A percentile compares a stretch with the other conserved stretches of the same genome.
Conservation (phyloP, 1,140 invertebrate species). For the Neodiprion virginianus region DNA sequence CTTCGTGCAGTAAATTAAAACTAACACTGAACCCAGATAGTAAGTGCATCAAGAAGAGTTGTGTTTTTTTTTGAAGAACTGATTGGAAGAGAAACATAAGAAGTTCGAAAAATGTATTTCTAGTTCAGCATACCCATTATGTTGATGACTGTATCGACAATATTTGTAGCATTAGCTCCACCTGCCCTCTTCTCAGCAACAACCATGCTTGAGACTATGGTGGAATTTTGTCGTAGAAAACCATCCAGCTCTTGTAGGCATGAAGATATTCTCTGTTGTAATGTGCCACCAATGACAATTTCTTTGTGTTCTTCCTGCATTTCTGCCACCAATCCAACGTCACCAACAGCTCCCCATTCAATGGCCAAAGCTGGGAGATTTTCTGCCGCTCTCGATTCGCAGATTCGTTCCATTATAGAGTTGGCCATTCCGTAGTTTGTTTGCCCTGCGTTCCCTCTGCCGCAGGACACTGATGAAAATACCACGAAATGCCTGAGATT, state of each 20-base stretch:
- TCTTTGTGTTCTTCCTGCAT: constrained; percentile 72
- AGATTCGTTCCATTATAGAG: constrained; percentile 68
- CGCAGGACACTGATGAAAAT: constrained; percentile 80
- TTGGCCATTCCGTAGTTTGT: constrained; percentile 77
- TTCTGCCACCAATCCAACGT: constrained; percentile 68
- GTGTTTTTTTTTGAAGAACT: too few species aligned
- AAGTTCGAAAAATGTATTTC: too few species aligned
- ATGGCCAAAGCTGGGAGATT: constrained; percentile 66
- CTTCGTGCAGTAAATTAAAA: too few species aligned
- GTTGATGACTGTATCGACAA: constrained; percentile 58
- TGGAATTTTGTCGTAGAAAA: constrained; percentile 65
- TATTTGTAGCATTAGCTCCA: constrained; percentile 40
- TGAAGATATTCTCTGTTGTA: constrained; percentile 72
- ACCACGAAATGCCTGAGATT: constrained; percentile 66
- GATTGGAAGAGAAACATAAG: too few species aligned
- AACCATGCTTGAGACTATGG: constrained; percentile 72
- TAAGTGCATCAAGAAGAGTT: too few species aligned
- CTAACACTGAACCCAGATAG: too few species aligned
- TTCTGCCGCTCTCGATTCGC: constrained; percentile 58
- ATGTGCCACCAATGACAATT: constrained; percentile 66
- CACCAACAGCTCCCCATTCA: constrained; percentile 68
- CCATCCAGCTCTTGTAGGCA: constrained; percentile 63
- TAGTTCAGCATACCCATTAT: constrained; percentile 53
- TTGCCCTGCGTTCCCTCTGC: constrained; percentile 80
- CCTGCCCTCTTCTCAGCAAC: constrained; percentile 64